Conservation (phyloP, 2,888 invertebrate genomes). For the Drosophila testacea region DNA sequence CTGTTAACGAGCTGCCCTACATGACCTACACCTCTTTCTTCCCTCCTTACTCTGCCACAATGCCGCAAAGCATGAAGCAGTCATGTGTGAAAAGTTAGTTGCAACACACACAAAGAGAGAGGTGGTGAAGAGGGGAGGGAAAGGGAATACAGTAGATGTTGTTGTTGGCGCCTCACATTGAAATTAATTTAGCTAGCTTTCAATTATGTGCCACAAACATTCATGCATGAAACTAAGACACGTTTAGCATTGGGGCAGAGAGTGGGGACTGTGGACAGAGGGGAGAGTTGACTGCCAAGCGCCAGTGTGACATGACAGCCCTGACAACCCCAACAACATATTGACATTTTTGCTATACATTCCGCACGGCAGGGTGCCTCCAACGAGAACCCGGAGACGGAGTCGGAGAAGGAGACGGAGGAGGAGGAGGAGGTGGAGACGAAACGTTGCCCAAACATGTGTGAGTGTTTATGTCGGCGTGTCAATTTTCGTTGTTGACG, state of each 20-base stretch:
- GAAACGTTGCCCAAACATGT: conserved; percentile 63
- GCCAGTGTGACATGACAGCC: conserved; percentile 76
- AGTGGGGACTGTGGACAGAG: conserved; percentile 1
- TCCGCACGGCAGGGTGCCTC: conserved; percentile 68
- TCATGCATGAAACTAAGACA: conserved; percentile 80
- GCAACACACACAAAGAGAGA: conserved; percentile 7
- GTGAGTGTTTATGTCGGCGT: conserved; percentile 82
- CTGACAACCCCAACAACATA: conserved; percentile 80
- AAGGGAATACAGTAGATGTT: conserved; percentile 25
- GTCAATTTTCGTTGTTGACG: conserved; percentile 81
- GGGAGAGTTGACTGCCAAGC: conserved; percentile 45
- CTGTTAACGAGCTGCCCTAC: conserved; percentile 74
- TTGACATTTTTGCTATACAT: conserved; percentile 78
- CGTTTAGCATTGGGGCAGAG: conserved; percentile 55
- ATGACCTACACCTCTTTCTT: conserved; percentile 12
- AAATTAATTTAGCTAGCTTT: conserved; percentile 85
- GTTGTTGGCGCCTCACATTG: conserved; percentile 76
- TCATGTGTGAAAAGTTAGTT: conserved; percentile 67
- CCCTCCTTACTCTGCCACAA: conserved; percentile 3
- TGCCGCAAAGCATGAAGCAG: conserved; percentile 43
- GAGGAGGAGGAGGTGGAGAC: conserved; percentile 6
- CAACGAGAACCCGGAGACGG: conserved; percentile 6
- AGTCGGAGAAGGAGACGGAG: conserved; percentile 14
- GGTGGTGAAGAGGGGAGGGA: neutral
- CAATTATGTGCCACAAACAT: conserved; percentile 85